Conservation (phyloP, 2,113 vertebrate genomes). For the Psammodynastes pulverulentus region DNA sequence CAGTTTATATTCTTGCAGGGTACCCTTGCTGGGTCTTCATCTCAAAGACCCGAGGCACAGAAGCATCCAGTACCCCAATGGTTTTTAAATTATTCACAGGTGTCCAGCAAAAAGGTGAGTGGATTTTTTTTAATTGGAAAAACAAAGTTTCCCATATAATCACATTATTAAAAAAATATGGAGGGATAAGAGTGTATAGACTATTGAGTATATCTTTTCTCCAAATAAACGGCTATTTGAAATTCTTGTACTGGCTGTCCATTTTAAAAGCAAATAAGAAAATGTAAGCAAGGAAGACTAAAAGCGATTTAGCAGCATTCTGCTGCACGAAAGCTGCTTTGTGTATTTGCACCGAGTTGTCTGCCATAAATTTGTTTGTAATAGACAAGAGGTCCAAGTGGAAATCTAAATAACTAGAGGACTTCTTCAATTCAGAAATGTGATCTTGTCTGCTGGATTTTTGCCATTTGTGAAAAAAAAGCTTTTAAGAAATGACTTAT, state of each 20-base stretch:
- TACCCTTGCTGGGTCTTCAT: conserved; percentile 4
- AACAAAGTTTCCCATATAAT: no score
- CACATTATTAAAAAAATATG: not conserved
- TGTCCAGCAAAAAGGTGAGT: conserved; percentile 9
- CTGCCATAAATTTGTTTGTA: not conserved
- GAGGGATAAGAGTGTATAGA: not conserved
- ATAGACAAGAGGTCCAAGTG: not conserved
- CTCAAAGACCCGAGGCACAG: not conserved
- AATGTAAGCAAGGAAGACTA: not conserved
- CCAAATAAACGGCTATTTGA: not conserved
- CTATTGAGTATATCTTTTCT: not conserved
- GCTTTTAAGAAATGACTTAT: not conserved
- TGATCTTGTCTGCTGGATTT: not conserved
- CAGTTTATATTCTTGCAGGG: conserved; percentile 15
- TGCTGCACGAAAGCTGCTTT: not conserved
- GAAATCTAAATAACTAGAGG: not conserved
- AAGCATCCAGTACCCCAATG: not conserved
- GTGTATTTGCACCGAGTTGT: not conserved
- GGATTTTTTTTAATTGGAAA: not conserved
- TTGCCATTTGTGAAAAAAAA: not conserved
- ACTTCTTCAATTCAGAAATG: not conserved
- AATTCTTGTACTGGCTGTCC: not conserved
- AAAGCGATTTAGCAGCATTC: not conserved
- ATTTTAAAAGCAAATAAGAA: not conserved
- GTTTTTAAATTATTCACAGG: conserved; percentile 3